phyloP scores from a whole-genome alignment of 2,888 invertebrate genomes.

The Branchellion lobata region DNA sequence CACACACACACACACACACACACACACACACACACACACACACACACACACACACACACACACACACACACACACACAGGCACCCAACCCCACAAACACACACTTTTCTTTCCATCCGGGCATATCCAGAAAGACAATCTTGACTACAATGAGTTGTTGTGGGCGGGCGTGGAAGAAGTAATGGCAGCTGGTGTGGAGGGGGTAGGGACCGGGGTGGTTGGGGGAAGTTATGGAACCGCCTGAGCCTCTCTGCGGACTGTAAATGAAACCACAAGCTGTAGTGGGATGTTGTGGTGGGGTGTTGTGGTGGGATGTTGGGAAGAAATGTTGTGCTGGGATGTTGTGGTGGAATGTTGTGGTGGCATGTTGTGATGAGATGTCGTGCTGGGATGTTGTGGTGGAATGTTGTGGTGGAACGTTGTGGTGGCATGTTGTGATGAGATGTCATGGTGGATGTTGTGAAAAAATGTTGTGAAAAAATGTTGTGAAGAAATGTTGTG shows the following conservation, averaged over 20 bases:
- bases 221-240: slow-evolving; percentile 79
- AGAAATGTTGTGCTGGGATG: no score
- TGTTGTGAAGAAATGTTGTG: no score
- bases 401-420: slow-evolving; percentile 66
- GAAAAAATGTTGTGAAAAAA: not conserved
- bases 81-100: no score
- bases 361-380: slow-evolving; percentile 83
- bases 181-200: slow-evolving; percentile 77
- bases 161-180: slow-evolving; percentile 83
- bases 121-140: slow-evolving; percentile 82
- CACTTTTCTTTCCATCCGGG: slow-evolving; percentile 69
- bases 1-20: no score
- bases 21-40: no score
- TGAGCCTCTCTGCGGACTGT: slow-evolving; percentile 53
- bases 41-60: no score
- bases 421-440: no score
- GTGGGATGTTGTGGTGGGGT: slow-evolving; percentile 64
- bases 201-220: slow-evolving; percentile 78
- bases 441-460: slow-evolving; percentile 62
- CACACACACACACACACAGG: no score
- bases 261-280: slow-evolving; percentile 77
- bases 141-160: slow-evolving; percentile 80
- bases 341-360: slow-evolving; percentile 62
- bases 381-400: no score
- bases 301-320: slow-evolving; percentile 65